These are phyloP conservation scores for Acrobeloides nanus DNA, from an alignment of 2,888 invertebrate genomes.

Conservation along the genomic window DNA sequence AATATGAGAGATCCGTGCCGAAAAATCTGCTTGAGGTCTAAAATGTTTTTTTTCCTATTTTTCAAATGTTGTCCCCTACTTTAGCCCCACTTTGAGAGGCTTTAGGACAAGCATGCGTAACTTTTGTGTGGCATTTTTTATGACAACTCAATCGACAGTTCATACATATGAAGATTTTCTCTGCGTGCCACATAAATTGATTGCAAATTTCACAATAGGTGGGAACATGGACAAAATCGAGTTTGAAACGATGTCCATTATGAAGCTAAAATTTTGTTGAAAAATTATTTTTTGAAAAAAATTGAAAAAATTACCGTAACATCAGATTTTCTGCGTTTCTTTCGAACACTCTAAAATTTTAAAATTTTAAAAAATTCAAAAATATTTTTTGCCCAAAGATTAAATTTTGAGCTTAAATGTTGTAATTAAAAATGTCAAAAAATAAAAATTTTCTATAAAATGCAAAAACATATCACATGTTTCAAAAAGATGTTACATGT, in stretches of 20 bases:
- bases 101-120: conserved; percentile 55
- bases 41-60: conserved; percentile 9
- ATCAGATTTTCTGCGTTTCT: conserved; percentile 51
- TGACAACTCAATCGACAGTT: conserved; percentile 84
- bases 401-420: no score
- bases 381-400: no score
- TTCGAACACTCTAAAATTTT: conserved; percentile 42
- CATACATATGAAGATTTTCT: conserved; percentile 61
- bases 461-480: no score
- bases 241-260: conserved; percentile 73
- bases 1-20: conserved; percentile 69
- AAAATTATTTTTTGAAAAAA: no score
- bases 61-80: conserved; percentile 3
- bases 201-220: conserved; percentile 78
- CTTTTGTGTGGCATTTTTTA: conserved; percentile 80
- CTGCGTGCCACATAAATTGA: conserved; percentile 82
- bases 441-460: no score
- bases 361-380: no score
- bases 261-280: conserved; percentile 61
- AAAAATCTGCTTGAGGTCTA: conserved; percentile 62
- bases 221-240: conserved; percentile 86
- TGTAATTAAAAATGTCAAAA: no score
- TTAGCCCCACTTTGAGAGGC: conserved; percentile 2
- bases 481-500: no score
- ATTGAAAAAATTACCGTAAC: conserved; percentile 48